These are phyloP conservation scores for Bombus huntii DNA, from an alignment of 1,140 invertebrate species.

Conservation along the genomic window DNA sequence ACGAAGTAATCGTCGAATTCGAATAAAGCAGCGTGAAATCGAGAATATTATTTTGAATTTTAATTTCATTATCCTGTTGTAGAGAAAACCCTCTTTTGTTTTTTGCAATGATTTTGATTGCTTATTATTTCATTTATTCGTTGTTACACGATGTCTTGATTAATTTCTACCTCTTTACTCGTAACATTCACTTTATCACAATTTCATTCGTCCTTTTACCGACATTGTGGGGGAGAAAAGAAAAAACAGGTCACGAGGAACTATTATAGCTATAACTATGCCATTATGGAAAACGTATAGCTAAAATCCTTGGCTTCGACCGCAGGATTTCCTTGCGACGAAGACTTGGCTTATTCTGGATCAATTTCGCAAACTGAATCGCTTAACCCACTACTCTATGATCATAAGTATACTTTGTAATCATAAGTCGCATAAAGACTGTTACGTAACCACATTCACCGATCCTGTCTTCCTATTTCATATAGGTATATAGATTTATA, in stretches of 20 bases:
- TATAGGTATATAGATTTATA: not conserved
- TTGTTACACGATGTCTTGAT: too few species aligned
- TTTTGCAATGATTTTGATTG: too few species aligned
- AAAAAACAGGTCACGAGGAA: not conserved
- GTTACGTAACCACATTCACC: not conserved
- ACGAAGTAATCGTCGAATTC: too few species aligned
- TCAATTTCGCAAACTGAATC: slow-evolving; percentile 1
- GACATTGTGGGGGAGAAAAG: too few species aligned
- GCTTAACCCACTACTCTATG: not conserved
- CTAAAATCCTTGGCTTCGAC: slow-evolving; percentile 4
- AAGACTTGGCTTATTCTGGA: not conserved
- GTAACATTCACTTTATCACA: too few species aligned
- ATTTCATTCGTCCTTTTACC: too few species aligned
- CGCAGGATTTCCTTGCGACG: not conserved
- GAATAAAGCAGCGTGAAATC: too few species aligned
- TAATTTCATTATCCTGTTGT: too few species aligned
- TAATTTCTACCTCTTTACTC: too few species aligned
- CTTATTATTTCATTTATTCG: too few species aligned
- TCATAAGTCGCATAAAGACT: not conserved
- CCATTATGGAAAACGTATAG: not conserved
- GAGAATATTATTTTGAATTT: too few species aligned
- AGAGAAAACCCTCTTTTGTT: too few species aligned
- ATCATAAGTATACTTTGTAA: not conserved
- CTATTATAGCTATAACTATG: not conserved
- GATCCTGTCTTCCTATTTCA: not conserved